phyloP scores from a whole-genome alignment of 2,113 vertebrate species.

The Tragelaphus buxtoni region DNA sequence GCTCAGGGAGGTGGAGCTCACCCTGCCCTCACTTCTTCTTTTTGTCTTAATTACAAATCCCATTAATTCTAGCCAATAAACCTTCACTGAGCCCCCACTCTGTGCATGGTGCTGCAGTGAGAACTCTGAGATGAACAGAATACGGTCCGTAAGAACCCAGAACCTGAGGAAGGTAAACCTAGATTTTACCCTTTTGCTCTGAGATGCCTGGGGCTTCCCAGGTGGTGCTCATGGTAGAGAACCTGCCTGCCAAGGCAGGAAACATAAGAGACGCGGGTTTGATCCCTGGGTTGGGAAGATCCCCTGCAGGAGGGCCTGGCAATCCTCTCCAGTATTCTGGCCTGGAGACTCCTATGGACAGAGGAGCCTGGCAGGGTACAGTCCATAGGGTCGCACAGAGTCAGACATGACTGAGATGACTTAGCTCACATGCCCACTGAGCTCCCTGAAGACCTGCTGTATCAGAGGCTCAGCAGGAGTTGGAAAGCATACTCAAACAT shows the following conservation, averaged over 20 bases:
- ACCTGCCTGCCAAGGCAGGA: not conserved
- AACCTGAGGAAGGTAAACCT: not conserved
- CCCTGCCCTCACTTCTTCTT: not conserved
- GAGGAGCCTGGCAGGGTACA: not conserved
- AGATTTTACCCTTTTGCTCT: not conserved
- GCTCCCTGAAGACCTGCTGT: not conserved
- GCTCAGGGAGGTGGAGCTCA: not conserved
- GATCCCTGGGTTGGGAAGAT: not conserved
- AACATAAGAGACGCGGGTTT: fast-evolving
- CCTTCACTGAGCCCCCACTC: not conserved
- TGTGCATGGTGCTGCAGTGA: not conserved
- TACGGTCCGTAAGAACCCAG: not conserved
- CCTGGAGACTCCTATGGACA: not conserved
- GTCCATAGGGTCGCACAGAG: not conserved
- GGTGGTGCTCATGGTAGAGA: not conserved
- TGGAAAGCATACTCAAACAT: not conserved
- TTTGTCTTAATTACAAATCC: not conserved
- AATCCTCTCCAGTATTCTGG: not conserved
- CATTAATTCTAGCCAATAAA: not conserved
- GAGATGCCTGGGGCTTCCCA: not conserved
- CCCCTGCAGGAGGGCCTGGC: not conserved
- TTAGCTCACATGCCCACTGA: not conserved
- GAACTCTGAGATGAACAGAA: not conserved
- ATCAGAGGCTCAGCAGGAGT: not conserved
- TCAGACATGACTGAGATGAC: not conserved